Evolutionary conservation across 2,888 invertebrate species (phyloP).

Genomic region (Rhagonycha fulva): DNA sequence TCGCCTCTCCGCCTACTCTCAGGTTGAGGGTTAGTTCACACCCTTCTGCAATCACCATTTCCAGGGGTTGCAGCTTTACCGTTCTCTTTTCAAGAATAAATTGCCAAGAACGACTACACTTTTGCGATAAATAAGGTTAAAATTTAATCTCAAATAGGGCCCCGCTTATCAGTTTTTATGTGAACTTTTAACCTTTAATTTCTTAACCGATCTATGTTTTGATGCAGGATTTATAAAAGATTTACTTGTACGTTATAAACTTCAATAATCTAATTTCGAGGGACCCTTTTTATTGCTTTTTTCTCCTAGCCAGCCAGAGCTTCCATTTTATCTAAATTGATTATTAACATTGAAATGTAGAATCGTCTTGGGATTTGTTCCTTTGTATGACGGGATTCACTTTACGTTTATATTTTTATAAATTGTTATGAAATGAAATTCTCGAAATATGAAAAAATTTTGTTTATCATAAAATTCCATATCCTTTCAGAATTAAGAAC

Average conservation of each 20-base stretch:
- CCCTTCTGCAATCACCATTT: conserved; percentile 36
- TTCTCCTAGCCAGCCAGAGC: background rate
- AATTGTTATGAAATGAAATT: background rate
- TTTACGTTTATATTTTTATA: background rate
- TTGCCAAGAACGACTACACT: conserved; percentile 1
- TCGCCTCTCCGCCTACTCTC: conserved; percentile 15
- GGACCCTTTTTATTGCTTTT: background rate
- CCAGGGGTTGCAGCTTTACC: conserved; percentile 22
- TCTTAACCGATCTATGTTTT: background rate
- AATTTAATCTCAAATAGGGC: conserved; percentile 13
- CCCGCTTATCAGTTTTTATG: conserved; percentile 20
- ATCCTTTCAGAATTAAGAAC: background rate
- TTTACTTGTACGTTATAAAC: background rate
- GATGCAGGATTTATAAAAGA: background rate
- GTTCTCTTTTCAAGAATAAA: conserved; percentile 7
- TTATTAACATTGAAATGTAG: background rate
- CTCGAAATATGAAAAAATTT: background rate
- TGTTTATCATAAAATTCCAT: background rate
- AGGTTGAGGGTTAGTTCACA: conserved; percentile 31
- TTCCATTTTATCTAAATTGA: background rate
- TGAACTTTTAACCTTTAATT: conserved; percentile 21
- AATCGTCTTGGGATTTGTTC: background rate
- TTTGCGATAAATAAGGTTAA: conserved; percentile 15
- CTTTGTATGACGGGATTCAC: background rate
- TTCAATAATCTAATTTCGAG: background rate